Base-by-base conservation (phyloP, 2,797 vertebrate genomes). In the Oceanodroma leucorhoa region DNA sequence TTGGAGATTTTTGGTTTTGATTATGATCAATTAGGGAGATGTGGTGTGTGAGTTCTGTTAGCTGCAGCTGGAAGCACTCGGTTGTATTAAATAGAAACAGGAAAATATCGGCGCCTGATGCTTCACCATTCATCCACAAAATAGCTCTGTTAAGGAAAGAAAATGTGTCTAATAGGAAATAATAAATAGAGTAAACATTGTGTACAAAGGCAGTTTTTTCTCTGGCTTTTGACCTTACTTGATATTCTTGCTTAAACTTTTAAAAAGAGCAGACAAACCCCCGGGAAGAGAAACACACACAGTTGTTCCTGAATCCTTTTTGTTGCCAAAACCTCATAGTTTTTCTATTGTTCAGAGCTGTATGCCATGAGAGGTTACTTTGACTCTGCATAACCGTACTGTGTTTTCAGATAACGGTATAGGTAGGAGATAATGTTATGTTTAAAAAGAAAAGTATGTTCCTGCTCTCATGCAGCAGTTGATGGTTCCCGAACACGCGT, bases 1-100 rank as follows among this genome's bases (percentile, higher is more conserved):
- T 75, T 94, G 21, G 14, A 65, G 48, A 22, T 34, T 83, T 66
- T 84, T 24, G 26, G 15, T 4, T 89, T 90, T 85, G 36, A 43
- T 85, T 88, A 32, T 64, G 51, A 65, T 77, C 23, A 64, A 1
- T 41, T 55, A 61, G 75, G 64, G 81, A 92, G 75, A 80, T 60
- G 43, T 40, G 67, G 41, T 75, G 45, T 0, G 0, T 67, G 51
- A 83, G 41, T 53, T 87, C 53, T 67, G 29, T 58, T 85, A 46
- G 66, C 84, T 89, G 83, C 77, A 79, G 73, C 90, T 92, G 87
- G 71, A 93, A 95, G 55, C 36, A 40, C 60, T 96, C 55, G 3
- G 4, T 38, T 92, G 34, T 8, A 2, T 71, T 87, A 64, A 87
- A 66, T 5, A 64, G n/a, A 84, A 71, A 84, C 2, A 11, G 34